Conservation (phyloP, 2,888 invertebrate genomes). For the Cheilosia impressa region DNA sequence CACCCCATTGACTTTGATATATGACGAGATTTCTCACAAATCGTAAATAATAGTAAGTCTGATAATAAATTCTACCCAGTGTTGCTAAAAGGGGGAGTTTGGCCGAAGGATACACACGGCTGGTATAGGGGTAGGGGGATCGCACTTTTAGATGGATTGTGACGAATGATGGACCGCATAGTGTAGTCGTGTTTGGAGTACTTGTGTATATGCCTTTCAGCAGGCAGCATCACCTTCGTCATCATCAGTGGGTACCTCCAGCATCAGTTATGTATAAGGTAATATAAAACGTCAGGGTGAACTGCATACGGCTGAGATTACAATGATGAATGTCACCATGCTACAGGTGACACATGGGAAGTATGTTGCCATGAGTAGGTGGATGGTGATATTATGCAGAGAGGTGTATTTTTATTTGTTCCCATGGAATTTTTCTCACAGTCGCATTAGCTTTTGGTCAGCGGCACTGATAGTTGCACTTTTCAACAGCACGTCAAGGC, state of each 20-base stretch:
- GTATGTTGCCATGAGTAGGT: constrained; percentile 40
- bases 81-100: constrained; percentile 24
- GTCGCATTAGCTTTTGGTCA: constrained; percentile 28
- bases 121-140: constrained; percentile 81
- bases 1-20: constrained; percentile 79
- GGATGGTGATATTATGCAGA: constrained; percentile 8
- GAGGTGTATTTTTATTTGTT: constrained; percentile 15
- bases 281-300: constrained; percentile 71
- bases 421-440: constrained; percentile 39
- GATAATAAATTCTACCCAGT: constrained; percentile 82
- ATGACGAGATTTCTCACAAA: constrained; percentile 82
- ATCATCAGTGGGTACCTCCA: constrained; percentile 9
- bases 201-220: constrained; percentile 47
- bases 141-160: constrained; percentile 80
- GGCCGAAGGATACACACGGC: background rate
- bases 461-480: constrained; percentile 49
- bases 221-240: constrained; percentile 45
- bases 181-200: constrained; percentile 10
- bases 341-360: constrained; percentile 75
- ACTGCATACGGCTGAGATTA: constrained; percentile 74
- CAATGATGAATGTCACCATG: constrained; percentile 73
- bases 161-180: constrained; percentile 77
- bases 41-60: constrained; percentile 83
- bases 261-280: constrained; percentile 4
- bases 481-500: constrained; percentile 50